phyloP scores from a whole-genome alignment of 2,797 vertebrate genomes.

The Coregonus suidteri region DNA sequence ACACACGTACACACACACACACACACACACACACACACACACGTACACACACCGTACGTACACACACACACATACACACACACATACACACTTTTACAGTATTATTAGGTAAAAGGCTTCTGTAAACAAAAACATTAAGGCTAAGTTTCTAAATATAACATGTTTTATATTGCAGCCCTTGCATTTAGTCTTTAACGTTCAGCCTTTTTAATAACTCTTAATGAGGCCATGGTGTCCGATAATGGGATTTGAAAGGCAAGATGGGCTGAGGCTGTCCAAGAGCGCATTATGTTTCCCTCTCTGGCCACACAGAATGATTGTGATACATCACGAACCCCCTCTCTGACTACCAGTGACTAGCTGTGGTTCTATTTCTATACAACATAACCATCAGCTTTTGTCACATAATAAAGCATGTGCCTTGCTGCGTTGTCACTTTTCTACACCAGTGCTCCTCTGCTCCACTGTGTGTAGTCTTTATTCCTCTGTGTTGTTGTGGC shows the following conservation, averaged over 20 bases:
- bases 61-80: background rate
- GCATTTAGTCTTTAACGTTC: conserved; percentile 17
- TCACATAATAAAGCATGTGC: background rate
- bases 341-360: background rate
- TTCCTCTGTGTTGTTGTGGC: conserved; percentile 5
- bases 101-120: background rate
- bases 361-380: background rate
- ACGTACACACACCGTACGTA: background rate
- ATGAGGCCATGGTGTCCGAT: conserved; percentile 49
- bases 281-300: conserved; percentile 45
- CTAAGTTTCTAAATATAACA: background rate
- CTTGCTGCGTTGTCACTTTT: conserved; percentile 4
- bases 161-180: conserved; percentile 20
- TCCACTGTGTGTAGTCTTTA: background rate
- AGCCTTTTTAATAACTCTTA: conserved; percentile 43
- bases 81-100: conserved; percentile 5
- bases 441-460: background rate
- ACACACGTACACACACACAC: background rate
- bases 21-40: conserved; percentile 11
- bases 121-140: conserved; percentile 18
- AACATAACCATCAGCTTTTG: background rate
- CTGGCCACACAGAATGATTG: conserved; percentile 51
- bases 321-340: conserved; percentile 21
- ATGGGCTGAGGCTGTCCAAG: conserved; percentile 48
- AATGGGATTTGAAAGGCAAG: conserved; percentile 58